Conservation (phyloP, 2,113 vertebrate species). For the Mirounga angustirostris region DNA sequence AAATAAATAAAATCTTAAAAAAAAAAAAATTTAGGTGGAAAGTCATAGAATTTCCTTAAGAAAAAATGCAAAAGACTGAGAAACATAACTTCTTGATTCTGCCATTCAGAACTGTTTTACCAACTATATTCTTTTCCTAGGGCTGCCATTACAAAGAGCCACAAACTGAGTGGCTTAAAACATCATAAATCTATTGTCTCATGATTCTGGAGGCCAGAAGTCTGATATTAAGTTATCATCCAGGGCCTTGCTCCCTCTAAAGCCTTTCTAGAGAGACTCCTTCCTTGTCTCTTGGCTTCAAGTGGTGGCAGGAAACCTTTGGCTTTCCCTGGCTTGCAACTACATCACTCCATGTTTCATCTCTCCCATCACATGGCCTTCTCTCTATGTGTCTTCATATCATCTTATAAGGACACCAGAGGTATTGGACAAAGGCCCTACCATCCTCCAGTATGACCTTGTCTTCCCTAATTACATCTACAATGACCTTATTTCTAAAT, state of each 20-base stretch:
- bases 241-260: rapidly evolving
- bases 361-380: background rate
- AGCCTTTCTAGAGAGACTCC: background rate
- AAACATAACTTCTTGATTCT: background rate
- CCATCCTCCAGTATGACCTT: background rate
- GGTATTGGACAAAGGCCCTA: background rate
- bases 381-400: background rate
- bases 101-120: background rate
- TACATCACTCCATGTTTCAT: background rate
- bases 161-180: background rate
- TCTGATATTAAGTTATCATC: background rate
- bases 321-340: too few species aligned
- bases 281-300: background rate
- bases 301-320: rapidly evolving
- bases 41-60: background rate
- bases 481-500: background rate
- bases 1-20: too few species aligned
- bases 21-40: too few species aligned
- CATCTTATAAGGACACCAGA: background rate
- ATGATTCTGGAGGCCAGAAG: background rate
- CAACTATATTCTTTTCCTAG: background rate
- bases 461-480: background rate
- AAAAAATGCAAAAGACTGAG: background rate
- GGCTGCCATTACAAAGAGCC: background rate
- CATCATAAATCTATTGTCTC: background rate